Conservation (phyloP, 2,797 vertebrate genomes). For the Odontamblyopus lacepedii region DNA sequence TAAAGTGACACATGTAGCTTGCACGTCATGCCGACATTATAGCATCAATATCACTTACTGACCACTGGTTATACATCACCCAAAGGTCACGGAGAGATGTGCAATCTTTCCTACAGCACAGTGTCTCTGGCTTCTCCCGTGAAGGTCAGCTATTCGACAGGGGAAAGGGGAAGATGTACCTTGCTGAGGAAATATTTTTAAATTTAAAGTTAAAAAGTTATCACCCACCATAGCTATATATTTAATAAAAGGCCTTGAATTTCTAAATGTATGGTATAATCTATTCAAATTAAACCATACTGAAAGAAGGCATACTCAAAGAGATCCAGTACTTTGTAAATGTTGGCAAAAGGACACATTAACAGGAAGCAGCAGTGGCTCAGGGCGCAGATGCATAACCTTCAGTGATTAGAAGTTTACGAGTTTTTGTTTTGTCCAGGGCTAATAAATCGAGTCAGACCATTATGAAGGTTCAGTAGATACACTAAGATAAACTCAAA, state of each 20-base stretch:
- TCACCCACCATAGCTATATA: background rate
- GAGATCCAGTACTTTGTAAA: background rate
- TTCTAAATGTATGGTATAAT: background rate
- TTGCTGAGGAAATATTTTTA: background rate
- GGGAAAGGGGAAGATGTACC: conserved; percentile 24
- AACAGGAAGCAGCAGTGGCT: too few species aligned
- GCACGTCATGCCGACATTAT: conserved; percentile 36
- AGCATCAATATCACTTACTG: conserved; percentile 62
- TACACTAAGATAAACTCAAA: too few species aligned
- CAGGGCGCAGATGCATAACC: too few species aligned
- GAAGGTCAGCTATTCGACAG: conserved; percentile 53
- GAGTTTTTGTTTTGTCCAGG: background rate
- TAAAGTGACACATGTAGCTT: conserved; percentile 36
- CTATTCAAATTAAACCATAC: background rate
- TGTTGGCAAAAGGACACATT: too few species aligned
- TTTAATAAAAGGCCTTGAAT: background rate
- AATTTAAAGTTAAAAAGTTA: background rate
- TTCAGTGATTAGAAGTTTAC: background rate
- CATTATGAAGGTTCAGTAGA: background rate
- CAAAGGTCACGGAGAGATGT: conserved; percentile 56
- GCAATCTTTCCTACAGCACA: conserved; percentile 37
- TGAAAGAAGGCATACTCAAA: background rate
- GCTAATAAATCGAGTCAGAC: background rate
- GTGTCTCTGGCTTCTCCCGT: conserved; percentile 35
- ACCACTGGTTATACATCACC: conserved; percentile 44